A percentile compares a stretch with the other conserved stretches of the same genome.
These are phyloP conservation scores for Chrysaora quinquecirrha DNA, from an alignment of 30 jellyfish, hydroid and myxozoan species.

Conservation along the genomic window DNA sequence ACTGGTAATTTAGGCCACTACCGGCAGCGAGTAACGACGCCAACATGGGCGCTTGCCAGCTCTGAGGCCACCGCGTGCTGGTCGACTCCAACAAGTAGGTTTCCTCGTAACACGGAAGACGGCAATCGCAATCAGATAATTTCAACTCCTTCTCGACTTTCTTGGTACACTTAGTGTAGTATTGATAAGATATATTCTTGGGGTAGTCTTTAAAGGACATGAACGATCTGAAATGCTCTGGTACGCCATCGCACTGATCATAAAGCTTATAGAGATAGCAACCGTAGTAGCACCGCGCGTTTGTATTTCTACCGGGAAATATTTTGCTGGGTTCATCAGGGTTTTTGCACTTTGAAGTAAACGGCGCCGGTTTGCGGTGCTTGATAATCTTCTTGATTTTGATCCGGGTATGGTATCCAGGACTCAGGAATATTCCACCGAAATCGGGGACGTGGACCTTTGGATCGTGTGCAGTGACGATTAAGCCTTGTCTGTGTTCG, in stretches of 20 bases:
- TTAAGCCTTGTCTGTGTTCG: conserved; percentile 10
- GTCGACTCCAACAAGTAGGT: background rate
- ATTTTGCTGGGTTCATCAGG: background rate
- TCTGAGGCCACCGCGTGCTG: conserved; percentile 36
- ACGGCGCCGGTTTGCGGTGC: conserved; percentile 32
- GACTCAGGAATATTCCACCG: background rate
- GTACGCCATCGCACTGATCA: background rate
- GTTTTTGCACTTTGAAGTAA: conserved; percentile 24
- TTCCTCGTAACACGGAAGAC: conserved; percentile 31
- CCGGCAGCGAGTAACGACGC: background rate
- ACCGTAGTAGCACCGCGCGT: background rate
- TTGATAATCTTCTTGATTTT: background rate
- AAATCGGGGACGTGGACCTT: background rate
- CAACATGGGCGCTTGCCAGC: conserved; percentile 1
- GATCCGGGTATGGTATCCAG: conserved; percentile 41
- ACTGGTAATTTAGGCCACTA: background rate
- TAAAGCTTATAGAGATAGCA: background rate
- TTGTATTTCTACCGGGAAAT: conserved; percentile 16
- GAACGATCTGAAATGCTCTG: conserved; percentile 4
- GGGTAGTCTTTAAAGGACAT: conserved; percentile 2
- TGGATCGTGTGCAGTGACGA: conserved; percentile 26
- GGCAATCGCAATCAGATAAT: conserved; percentile 9
- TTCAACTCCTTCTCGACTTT: background rate
- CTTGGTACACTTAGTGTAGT: background rate
- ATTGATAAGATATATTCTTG: background rate